phyloP scores from a whole-genome alignment of 1,140 invertebrate species.

The Aphelinus certus region DNA sequence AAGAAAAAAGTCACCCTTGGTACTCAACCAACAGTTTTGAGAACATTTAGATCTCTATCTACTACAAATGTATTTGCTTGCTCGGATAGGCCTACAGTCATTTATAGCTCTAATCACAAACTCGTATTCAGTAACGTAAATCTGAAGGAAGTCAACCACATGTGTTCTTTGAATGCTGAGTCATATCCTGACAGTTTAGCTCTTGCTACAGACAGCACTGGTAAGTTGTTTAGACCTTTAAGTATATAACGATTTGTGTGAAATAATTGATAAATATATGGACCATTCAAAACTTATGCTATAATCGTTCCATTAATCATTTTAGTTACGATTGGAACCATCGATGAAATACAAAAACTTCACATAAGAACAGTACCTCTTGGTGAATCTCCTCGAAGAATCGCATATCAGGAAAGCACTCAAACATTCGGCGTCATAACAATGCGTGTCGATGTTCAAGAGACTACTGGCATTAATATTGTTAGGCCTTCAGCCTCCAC shows the following conservation, averaged over 20 bases:
- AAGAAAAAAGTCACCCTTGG: conserved; percentile 94
- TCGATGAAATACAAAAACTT: conserved; percentile 98
- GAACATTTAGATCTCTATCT: conserved; percentile 89
- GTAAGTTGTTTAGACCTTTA: not conserved
- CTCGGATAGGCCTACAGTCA: conserved; percentile 97
- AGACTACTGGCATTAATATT: conserved; percentile 74
- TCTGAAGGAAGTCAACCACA: conserved; percentile 96
- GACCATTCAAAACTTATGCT: not conserved
- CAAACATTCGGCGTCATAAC: conserved; percentile 96
- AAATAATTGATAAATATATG: too few relatives aligned
- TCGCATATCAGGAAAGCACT: conserved; percentile 94
- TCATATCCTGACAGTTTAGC: conserved; percentile 96
- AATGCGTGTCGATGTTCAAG: conserved; percentile 86
- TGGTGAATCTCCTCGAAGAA: conserved; percentile 91
- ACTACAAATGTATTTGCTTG: conserved; percentile 99
- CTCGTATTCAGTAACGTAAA: conserved; percentile 99
- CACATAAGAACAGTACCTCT: conserved; percentile 95
- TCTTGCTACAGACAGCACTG: conserved; percentile 88
- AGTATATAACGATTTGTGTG: too few relatives aligned
- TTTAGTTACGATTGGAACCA: conserved; percentile 92
- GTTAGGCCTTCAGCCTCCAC: conserved; percentile 82
- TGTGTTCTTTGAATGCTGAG: conserved; percentile 96
- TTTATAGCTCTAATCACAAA: conserved; percentile 99
- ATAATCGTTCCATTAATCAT: not conserved
- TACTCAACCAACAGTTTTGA: conserved; percentile 94